These are phyloP conservation scores for Cheilosia urbana DNA, from an alignment of 2,888 invertebrate genomes.

Conservation along the genomic window DNA sequence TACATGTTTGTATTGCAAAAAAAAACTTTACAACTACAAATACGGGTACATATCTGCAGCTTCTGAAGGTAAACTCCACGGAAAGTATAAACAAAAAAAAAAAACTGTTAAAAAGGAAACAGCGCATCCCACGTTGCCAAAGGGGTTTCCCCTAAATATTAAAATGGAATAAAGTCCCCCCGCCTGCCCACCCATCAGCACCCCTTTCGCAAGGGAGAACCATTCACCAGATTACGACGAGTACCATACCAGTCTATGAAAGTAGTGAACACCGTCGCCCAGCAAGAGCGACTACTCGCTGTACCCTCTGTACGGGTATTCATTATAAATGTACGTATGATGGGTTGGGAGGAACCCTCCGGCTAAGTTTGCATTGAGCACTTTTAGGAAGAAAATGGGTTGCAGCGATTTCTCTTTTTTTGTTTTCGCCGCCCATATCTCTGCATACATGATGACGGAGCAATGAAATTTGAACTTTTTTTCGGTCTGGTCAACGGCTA, in stretches of 20 bases:
- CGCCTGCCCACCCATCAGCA: conserved; percentile 52
- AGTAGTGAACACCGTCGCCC: conserved; percentile 3
- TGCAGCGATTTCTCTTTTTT: conserved; percentile 51
- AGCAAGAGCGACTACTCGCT: conserved; percentile 8
- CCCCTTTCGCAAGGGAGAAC: conserved; percentile 41
- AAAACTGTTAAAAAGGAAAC: conserved; percentile 52
- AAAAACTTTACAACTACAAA: conserved; percentile 2
- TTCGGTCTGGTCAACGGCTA: conserved; percentile 41
- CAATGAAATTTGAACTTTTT: conserved; percentile 67
- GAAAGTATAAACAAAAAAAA: conserved; percentile 43
- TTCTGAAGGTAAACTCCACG: conserved; percentile 37
- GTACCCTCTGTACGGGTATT: conserved; percentile 48
- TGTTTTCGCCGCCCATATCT: background rate
- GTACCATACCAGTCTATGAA: background rate
- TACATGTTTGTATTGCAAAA: conserved; percentile 29
- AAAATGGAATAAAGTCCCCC: conserved; percentile 56
- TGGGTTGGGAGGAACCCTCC: conserved; percentile 33
- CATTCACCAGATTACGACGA: conserved; percentile 43
- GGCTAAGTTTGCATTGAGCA: conserved; percentile 52
- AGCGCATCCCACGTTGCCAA: conserved; percentile 57
- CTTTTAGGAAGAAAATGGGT: conserved; percentile 48
- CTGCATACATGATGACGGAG: background rate
- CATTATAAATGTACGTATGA: conserved; percentile 67
- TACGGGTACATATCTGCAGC: conserved; percentile 1
- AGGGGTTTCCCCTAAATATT: conserved; percentile 70